phyloP scores from a whole-genome alignment of 1,140 invertebrate genomes.

The Atopsyche davidsoni region DNA sequence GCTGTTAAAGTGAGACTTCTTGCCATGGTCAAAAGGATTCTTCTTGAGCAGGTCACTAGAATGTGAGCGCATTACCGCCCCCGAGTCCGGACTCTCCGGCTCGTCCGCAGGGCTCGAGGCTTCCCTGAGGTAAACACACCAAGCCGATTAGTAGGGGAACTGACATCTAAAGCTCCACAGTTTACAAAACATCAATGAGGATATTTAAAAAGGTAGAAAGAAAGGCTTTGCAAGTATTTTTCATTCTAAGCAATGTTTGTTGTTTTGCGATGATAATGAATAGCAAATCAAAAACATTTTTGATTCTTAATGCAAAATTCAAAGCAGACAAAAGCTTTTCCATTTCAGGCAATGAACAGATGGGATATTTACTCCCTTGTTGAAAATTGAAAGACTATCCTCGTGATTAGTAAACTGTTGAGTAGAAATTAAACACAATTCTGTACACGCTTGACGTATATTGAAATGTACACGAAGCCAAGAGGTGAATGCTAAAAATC shows the following conservation, averaged over 20 bases:
- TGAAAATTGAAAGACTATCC: no score
- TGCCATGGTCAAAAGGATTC: constrained; percentile 50
- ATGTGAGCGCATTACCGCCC: constrained; percentile 52
- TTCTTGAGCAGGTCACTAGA: constrained; percentile 64
- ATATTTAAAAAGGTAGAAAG: no score
- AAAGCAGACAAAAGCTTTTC: no score
- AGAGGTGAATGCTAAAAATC: constrained; percentile 22
- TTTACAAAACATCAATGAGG: no score
- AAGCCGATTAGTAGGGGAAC: constrained; percentile 35
- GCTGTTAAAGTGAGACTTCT: constrained; percentile 73
- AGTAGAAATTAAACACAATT: constrained; percentile 22
- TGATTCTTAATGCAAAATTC: no score
- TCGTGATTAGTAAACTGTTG: no score
- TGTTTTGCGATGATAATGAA: no score
- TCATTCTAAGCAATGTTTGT: no score
- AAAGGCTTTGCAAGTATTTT: no score
- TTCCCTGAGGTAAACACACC: constrained; percentile 54
- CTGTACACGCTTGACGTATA: constrained; percentile 24
- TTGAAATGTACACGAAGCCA: constrained; percentile 20
- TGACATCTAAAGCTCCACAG: constrained; percentile 13
- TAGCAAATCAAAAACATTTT: no score
- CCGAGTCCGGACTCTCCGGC: constrained; percentile 48
- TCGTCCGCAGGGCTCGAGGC: constrained; percentile 50
- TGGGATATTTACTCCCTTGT: no score
- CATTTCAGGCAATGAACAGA: no score